Percentiles rank a stretch among this genome's conserved stretches.
phyloP scores from a whole-genome alignment of 2,888 invertebrate species.

The Tenthredo mesomela region DNA sequence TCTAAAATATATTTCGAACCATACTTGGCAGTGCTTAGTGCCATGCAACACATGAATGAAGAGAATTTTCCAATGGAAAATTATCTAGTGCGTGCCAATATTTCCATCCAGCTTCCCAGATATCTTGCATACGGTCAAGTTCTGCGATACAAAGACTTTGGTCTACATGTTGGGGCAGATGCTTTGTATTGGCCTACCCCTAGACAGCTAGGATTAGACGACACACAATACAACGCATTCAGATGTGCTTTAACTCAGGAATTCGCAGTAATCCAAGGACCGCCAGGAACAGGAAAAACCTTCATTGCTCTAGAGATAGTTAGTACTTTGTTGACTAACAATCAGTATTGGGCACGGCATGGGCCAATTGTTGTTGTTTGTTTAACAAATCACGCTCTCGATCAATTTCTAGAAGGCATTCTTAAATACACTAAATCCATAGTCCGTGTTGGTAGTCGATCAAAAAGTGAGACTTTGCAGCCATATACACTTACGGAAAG shows the following conservation, averaged over 20 bases:
- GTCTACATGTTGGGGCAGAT: conserved; percentile 56
- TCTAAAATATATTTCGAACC: conserved; percentile 91
- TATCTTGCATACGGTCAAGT: neutral
- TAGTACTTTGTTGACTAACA: conserved; percentile 83
- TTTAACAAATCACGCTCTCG: conserved; percentile 92
- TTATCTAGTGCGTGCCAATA: conserved; percentile 82
- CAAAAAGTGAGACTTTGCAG: conserved; percentile 81
- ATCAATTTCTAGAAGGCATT: conserved; percentile 90
- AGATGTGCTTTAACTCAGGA: conserved; percentile 85
- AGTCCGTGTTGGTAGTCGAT: conserved; percentile 86
- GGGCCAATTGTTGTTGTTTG: conserved; percentile 88
- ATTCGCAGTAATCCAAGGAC: conserved; percentile 91
- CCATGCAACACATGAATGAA: conserved; percentile 81
- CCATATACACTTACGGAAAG: conserved; percentile 52
- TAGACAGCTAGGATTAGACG: conserved; percentile 80
- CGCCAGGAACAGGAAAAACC: conserved; percentile 94
- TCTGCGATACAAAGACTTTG: conserved; percentile 12
- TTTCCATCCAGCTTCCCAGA: neutral
- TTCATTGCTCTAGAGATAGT: conserved; percentile 89
- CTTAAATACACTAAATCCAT: conserved; percentile 81
- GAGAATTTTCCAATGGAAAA: conserved; percentile 84
- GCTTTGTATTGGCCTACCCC: conserved; percentile 79
- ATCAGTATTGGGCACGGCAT: conserved; percentile 75
- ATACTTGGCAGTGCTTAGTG: conserved; percentile 86
- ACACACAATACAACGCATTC: conserved; percentile 85